Conservation (phyloP, 2,113 vertebrate species). For the Protobothrops flavoviridis region DNA sequence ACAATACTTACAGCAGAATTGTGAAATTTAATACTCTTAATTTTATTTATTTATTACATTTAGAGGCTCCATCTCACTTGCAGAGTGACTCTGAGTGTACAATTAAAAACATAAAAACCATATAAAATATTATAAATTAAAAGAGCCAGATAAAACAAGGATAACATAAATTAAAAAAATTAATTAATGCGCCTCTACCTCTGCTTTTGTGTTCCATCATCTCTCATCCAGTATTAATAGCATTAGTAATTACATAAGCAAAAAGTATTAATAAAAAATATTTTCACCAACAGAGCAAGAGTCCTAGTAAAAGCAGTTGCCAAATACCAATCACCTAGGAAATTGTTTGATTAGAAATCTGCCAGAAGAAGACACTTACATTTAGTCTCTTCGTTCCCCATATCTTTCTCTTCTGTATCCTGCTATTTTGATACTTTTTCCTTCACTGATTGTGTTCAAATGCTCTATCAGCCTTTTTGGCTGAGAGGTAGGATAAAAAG, state of each 20-base stretch:
- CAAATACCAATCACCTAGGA: background rate
- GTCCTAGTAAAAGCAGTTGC: background rate
- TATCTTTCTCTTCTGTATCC: background rate
- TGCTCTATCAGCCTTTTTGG: background rate
- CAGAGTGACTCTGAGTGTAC: background rate
- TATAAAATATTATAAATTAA: background rate
- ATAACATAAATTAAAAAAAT: background rate
- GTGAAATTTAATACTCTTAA: background rate
- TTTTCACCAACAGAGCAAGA: background rate
- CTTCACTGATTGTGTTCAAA: background rate
- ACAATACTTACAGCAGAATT: background rate
- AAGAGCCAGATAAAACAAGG: background rate
- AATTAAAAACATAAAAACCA: background rate
- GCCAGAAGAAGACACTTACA: background rate
- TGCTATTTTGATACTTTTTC: background rate
- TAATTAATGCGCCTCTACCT: background rate
- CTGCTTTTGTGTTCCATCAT: background rate
- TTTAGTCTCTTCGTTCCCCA: background rate
- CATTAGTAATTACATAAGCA: background rate
- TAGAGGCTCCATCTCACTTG: background rate
- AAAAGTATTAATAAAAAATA: background rate
- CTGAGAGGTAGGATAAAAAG: background rate
- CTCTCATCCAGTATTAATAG: background rate
- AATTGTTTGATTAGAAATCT: background rate
- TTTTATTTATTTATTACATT: background rate